phyloP scores from a whole-genome alignment of 2,888 invertebrate species.

The Xylophagus ater region DNA sequence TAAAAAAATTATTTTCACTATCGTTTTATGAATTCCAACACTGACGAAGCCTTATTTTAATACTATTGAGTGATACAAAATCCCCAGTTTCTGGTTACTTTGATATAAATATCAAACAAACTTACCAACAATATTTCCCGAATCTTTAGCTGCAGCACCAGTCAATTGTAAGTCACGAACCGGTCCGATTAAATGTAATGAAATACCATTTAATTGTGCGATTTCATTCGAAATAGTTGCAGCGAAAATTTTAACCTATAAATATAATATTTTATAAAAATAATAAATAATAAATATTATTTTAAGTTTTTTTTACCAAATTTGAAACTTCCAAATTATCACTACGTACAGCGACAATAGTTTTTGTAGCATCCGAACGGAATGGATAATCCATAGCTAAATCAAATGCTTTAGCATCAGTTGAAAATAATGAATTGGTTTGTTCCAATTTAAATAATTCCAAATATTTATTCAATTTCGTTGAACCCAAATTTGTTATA shows the following conservation, averaged over 20 bases:
- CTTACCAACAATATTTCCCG: conserved; percentile 30
- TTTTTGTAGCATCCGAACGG: conserved; percentile 64
- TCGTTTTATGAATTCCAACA: too few relatives aligned
- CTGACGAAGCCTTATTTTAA: too few relatives aligned
- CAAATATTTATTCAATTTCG: conserved; percentile 22
- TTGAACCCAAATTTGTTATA: conserved; percentile 13
- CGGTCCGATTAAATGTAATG: conserved; percentile 50
- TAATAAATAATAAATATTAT: neutral
- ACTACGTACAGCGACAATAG: conserved; percentile 55
- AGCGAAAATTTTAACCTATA: conserved; percentile 28
- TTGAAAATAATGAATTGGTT: conserved; percentile 24
- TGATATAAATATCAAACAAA: too few relatives aligned
- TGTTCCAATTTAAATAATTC: conserved; percentile 23
- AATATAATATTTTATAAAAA: conserved; percentile 5
- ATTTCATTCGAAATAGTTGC: conserved; percentile 27
- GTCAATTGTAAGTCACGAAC: conserved; percentile 45
- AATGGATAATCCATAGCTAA: conserved; percentile 58
- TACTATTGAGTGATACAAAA: too few relatives aligned
- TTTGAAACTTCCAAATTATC: conserved; percentile 47
- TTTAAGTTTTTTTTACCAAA: conserved; percentile 40
- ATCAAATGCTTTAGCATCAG: conserved; percentile 51
- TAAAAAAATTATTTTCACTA: too few relatives aligned
- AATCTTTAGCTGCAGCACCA: conserved; percentile 27
- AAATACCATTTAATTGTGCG: conserved; percentile 47
- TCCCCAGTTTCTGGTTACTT: too few relatives aligned